A percentile compares a stretch with the other conserved stretches of the same genome.
These are phyloP conservation scores for Pampus argenteus DNA, from an alignment of 2,797 vertebrate species.

Conservation along the genomic window DNA sequence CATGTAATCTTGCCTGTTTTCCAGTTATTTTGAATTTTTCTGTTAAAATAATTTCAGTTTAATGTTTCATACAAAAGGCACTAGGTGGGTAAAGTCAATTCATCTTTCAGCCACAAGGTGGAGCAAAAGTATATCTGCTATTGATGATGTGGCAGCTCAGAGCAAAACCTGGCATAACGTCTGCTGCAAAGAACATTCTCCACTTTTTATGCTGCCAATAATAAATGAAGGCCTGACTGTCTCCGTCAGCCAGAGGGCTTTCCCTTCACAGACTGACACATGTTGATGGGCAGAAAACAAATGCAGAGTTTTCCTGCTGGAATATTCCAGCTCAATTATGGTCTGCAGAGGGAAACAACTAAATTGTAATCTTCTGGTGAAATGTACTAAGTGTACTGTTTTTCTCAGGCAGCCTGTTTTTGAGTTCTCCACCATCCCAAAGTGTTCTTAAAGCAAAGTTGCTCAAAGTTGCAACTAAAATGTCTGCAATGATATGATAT, in stretches of 20 bases:
- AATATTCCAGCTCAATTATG: not conserved
- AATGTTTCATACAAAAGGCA: not conserved
- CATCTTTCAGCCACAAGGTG: constrained; percentile 63
- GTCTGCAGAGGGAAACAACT: not conserved
- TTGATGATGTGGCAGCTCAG: constrained; percentile 77
- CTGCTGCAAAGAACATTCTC: constrained; percentile 58
- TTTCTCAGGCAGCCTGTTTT: not conserved
- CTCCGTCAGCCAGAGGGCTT: constrained; percentile 14
- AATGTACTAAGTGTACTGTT: not conserved
- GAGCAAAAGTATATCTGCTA: constrained; percentile 46
- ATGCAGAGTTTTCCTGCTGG: constrained; percentile 1
- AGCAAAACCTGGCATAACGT: constrained; percentile 28
- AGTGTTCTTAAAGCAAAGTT: not conserved
- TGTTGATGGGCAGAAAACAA: constrained; percentile 2
- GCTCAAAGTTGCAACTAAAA: not conserved
- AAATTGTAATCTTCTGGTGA: not conserved
- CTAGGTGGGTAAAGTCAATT: not conserved
- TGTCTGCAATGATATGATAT: not conserved
- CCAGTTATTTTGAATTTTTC: not conserved
- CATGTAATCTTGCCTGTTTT: too few relatives aligned
- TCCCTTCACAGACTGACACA: constrained; percentile 10
- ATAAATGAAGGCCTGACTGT: constrained; percentile 1
- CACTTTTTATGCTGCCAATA: constrained; percentile 12
- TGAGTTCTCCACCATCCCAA: not conserved
- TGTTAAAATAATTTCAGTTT: not conserved